These are phyloP conservation scores for Pantherophis guttatus DNA, from an alignment of 2,113 vertebrate species.

Conservation along the genomic window DNA sequence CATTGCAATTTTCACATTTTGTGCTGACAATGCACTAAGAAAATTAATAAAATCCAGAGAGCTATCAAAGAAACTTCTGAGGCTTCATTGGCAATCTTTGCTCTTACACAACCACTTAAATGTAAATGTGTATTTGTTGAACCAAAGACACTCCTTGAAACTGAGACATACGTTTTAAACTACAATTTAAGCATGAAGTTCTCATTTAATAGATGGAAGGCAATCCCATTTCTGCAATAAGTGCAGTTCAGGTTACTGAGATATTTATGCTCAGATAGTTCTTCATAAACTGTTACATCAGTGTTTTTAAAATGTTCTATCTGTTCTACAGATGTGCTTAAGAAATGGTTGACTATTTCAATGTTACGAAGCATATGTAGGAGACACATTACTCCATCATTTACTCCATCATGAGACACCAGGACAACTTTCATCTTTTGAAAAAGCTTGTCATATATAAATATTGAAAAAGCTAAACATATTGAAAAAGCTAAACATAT, in stretches of 20 bases:
- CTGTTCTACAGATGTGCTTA: background rate
- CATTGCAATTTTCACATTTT: conserved; percentile 63
- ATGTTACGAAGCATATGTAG: background rate
- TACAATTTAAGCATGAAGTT: background rate
- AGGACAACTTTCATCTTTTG: background rate
- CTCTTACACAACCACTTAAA: background rate
- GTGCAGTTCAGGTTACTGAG: background rate
- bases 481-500: background rate
- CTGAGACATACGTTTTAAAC: background rate
- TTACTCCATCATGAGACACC: background rate
- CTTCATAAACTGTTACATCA: background rate
- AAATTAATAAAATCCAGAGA: conserved; percentile 52
- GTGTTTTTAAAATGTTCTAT: background rate
- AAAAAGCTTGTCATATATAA: background rate
- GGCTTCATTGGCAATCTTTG: conserved; percentile 32
- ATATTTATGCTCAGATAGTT: background rate
- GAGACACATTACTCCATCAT: background rate
- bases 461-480: no score
- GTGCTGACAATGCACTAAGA: conserved; percentile 49
- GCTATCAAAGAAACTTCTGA: conserved; percentile 40
- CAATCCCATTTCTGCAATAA: background rate
- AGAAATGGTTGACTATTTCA: background rate
- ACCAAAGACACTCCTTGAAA: background rate
- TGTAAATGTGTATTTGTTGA: background rate
- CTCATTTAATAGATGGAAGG: background rate